A percentile compares a stretch with the other conserved stretches of the same genome.
These are phyloP conservation scores for Prionailurus bengalensis DNA, from an alignment of 2,113 vertebrate genomes.

Conservation along the genomic window DNA sequence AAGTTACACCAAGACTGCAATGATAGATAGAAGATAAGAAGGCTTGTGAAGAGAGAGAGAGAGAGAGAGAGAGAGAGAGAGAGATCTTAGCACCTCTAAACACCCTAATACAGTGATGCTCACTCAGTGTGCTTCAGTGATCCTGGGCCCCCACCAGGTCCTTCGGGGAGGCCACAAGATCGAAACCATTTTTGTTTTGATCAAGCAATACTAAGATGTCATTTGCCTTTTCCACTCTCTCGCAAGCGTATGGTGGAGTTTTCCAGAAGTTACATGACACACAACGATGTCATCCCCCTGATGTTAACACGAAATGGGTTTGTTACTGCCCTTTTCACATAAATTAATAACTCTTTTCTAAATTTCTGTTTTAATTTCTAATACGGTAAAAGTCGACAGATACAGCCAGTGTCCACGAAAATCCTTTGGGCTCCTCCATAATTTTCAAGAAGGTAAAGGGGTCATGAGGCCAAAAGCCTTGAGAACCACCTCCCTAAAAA, in stretches of 20 bases:
- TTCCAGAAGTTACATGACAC: neutral
- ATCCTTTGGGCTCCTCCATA: neutral
- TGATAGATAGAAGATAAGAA: neutral
- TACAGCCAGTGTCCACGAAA: neutral
- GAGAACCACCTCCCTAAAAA: neutral
- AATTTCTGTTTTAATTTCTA: neutral
- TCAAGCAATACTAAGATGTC: neutral
- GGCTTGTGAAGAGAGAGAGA: neutral
- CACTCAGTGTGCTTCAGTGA: neutral
- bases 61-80: neutral
- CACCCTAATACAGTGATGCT: too few relatives aligned
- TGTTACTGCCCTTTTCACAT: neutral
- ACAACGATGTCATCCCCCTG: neutral
- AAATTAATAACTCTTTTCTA: neutral
- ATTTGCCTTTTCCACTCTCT: neutral
- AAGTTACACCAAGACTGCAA: neutral
- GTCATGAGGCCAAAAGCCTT: neutral
- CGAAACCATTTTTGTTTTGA: neutral
- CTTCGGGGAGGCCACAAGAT: neutral
- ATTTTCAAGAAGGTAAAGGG: neutral
- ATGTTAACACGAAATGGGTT: neutral
- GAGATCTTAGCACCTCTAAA: neutral
- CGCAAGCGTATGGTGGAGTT: accelerated
- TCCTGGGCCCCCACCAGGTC: neutral
- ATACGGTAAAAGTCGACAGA: neutral